Evolutionary conservation across 1,140 invertebrate species (phyloP), one percentile per base, ranked within the genome.

Genomic region (Pseudomyrmex cubaensis): DNA sequence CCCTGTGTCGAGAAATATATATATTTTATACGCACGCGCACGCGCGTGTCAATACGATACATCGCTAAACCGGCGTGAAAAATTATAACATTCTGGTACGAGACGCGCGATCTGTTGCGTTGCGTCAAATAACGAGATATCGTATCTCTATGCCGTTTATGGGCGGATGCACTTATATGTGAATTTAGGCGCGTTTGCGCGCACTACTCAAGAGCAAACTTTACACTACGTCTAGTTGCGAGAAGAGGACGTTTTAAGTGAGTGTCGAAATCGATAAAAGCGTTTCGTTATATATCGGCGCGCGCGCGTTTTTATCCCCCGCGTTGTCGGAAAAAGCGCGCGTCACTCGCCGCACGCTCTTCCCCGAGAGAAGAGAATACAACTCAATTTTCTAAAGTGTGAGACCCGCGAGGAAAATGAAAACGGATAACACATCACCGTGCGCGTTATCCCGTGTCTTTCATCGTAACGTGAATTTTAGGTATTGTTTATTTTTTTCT

Each of bases 171-270:
- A 72, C 76, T 72, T 25, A 61, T 80, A 48, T 54, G 22, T n/a
- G 76, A 80, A 80, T 80, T 80, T 80, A 80, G 66, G n/a, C 72
- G 66, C 66, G 76, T 66, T 59, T 70, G 76, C 44, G 76, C 66
- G 46, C n/a, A n/a, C n/a, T n/a, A 80, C 70, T 72, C 59, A 70
- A 70, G 46, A 44, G 2, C 1, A 25, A 25, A 72, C 66, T 80
- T 80, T 80, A 80, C 20, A 80, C 20, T 0, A 20, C 44, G 52
- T 80, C 76, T 70, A 17, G 35, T 70, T 80, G 66, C 15, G 12
- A 10, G 56, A 57, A 25, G 64, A 48, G 44, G 70, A 72, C 76
- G 7, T 59, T 70, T 46, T 72, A 50, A 67, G 64, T 70, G 66
- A 70, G 22, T 35, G 44, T 50, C n/a, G 3, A 72, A 80, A 72